These are phyloP conservation scores for Menidia beryllina DNA, from an alignment of 2,113 vertebrate genomes.

Conservation along the genomic window DNA sequence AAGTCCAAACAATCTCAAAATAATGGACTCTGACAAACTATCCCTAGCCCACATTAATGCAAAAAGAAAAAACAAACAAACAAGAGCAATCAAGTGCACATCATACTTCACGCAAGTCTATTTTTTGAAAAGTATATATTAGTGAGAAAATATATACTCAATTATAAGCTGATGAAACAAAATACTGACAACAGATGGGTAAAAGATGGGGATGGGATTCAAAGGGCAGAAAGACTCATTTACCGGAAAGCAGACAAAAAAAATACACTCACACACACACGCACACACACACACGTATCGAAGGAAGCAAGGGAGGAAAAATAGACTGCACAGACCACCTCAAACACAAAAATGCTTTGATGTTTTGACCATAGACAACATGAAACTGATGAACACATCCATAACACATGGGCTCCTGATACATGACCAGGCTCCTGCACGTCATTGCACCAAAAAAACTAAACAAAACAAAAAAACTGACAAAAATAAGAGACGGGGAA, in stretches of 20 bases:
- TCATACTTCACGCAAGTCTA: constrained; percentile 85
- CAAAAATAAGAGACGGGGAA: not conserved
- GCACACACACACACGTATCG: constrained; percentile 35
- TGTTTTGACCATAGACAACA: constrained; percentile 66
- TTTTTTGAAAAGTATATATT: constrained; percentile 86
- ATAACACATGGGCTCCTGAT: constrained; percentile 61
- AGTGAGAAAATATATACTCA: constrained; percentile 84
- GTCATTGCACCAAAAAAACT: constrained; percentile 64
- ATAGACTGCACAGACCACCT: constrained; percentile 36
- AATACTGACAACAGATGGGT: constrained; percentile 75
- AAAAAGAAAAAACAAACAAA: constrained; percentile 74
- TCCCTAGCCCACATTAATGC: constrained; percentile 87
- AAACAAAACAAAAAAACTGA: not conserved
- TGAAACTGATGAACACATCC: constrained; percentile 58
- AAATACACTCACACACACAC: constrained; percentile 46
- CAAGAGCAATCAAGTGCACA: constrained; percentile 85
- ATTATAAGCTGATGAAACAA: constrained; percentile 73
- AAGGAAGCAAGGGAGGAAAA: constrained; percentile 10
- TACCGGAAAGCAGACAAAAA: constrained; percentile 19
- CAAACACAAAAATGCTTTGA: constrained; percentile 63
- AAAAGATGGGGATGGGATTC: constrained; percentile 55
- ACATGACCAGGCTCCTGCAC: constrained; percentile 62
- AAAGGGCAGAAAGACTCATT: constrained; percentile 39
- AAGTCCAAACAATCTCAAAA: constrained; percentile 78
- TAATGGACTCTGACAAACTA: constrained; percentile 84